These are phyloP conservation scores for Sapajus apella DNA, from an alignment of 2,113 vertebrate species.

Conservation along the genomic window DNA sequence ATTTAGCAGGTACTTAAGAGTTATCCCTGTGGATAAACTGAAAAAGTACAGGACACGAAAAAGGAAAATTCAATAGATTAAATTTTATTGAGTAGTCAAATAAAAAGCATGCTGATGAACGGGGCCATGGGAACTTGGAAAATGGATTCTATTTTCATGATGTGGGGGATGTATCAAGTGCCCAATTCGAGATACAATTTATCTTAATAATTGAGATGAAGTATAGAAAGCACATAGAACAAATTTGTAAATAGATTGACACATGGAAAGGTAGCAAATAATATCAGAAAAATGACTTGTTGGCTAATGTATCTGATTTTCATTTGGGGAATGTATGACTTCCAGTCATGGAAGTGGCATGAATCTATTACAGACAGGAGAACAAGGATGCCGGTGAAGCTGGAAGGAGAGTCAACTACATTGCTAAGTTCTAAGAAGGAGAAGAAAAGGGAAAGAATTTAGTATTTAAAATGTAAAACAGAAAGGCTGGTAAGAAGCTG, in stretches of 20 bases:
- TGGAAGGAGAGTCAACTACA: neutral
- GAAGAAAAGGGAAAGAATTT: neutral
- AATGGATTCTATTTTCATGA: neutral
- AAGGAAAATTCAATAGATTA: neutral
- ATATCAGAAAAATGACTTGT: neutral
- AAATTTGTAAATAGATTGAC: neutral
- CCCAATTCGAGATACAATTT: neutral
- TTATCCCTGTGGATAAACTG: neutral
- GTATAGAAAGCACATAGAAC: neutral
- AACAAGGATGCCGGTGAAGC: neutral
- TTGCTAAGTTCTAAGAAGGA: neutral
- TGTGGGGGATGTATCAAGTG: neutral
- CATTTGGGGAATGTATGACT: neutral
- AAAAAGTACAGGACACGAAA: neutral
- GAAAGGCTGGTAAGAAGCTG: neutral
- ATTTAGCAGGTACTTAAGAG: neutral
- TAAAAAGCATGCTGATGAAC: neutral
- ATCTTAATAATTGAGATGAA: neutral
- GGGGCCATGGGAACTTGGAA: neutral
- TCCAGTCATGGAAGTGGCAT: neutral
- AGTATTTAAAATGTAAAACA: neutral
- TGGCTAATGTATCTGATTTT: neutral
- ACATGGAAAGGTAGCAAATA: neutral
- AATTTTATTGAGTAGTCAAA: neutral
- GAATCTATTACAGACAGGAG: neutral